Percentiles rank a stretch among this genome's conserved stretches.
Evolutionary conservation across 2,888 invertebrate species (phyloP).

Genomic region (Pristionchus entomophagus): DNA sequence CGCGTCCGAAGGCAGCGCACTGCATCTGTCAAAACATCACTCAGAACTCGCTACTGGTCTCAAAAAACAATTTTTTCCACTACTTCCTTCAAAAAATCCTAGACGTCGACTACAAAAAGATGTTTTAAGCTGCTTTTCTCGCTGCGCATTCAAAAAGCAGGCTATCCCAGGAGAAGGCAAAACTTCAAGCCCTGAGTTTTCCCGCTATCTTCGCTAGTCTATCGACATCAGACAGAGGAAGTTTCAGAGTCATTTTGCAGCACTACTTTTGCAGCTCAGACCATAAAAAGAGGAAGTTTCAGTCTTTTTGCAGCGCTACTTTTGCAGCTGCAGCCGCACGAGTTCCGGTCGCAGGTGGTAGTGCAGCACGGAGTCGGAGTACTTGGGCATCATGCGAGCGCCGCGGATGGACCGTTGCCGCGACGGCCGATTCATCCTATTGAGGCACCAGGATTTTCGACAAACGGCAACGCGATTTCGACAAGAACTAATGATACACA

Average conservation of each 20-base stretch:
- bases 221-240: neutral
- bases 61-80: too few species aligned
- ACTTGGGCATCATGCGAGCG: constrained; percentile 23
- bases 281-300: neutral
- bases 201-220: neutral
- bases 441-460: neutral
- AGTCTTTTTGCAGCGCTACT: neutral
- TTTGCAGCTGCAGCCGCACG: constrained; percentile 25
- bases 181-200: neutral
- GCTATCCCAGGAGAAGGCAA: too few species aligned
- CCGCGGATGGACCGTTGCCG: neutral
- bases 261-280: neutral
- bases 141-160: too few species aligned
- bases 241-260: neutral
- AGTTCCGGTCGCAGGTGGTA: constrained; percentile 36
- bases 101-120: too few species aligned
- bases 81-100: too few species aligned
- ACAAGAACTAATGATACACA: neutral
- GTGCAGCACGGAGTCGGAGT: constrained; percentile 48
- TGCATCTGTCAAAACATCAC: too few species aligned
- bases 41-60: too few species aligned
- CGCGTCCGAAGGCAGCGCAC: too few species aligned
- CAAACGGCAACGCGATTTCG: neutral
- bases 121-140: neutral
- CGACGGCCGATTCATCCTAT: neutral